A percentile compares a stretch with the other conserved stretches of the same genome.
Evolutionary conservation across 2,888 invertebrate species (phyloP).

Genomic region (Hipparchia semele): DNA sequence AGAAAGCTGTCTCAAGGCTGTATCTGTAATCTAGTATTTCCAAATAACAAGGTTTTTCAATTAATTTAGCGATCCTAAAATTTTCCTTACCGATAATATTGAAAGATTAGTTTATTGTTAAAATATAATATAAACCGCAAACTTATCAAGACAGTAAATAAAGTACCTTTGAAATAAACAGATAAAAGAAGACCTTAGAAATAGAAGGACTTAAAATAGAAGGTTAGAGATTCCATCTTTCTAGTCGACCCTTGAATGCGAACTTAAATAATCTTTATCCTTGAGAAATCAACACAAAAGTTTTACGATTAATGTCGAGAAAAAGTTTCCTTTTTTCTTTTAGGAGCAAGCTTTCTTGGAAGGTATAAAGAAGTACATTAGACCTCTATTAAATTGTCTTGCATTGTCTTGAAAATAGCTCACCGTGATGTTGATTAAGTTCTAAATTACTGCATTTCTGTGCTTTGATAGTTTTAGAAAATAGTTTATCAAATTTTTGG

Average conservation of each 20-base stretch:
- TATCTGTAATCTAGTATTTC: no score
- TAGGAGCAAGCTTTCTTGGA: constrained; percentile 39
- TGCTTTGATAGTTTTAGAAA: constrained; percentile 3
- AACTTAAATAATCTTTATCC: constrained; percentile 35
- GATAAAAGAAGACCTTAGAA: neutral
- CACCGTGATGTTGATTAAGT: constrained; percentile 32
- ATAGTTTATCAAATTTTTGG: no score
- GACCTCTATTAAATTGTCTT: constrained; percentile 35
- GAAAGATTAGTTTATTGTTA: no score
- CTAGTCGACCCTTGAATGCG: constrained; percentile 28
- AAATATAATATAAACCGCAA: no score
- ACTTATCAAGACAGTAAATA: neutral
- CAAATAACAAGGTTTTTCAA: no score
- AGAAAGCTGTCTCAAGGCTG: no score
- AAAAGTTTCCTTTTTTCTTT: constrained; percentile 36
- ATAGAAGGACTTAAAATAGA: neutral
- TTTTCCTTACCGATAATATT: no score
- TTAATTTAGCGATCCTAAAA: no score
- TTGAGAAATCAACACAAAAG: constrained; percentile 42
- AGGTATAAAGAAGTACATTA: constrained; percentile 39
- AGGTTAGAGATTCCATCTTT: neutral
- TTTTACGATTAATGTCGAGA: constrained; percentile 41
- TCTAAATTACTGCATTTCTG: constrained; percentile 16
- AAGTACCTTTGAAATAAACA: neutral
- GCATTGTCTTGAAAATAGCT: constrained; percentile 20